Evolutionary conservation across 2,888 invertebrate genomes (phyloP), one percentile per base, ranked within the genome.

Genomic region (Troides helena): DNA sequence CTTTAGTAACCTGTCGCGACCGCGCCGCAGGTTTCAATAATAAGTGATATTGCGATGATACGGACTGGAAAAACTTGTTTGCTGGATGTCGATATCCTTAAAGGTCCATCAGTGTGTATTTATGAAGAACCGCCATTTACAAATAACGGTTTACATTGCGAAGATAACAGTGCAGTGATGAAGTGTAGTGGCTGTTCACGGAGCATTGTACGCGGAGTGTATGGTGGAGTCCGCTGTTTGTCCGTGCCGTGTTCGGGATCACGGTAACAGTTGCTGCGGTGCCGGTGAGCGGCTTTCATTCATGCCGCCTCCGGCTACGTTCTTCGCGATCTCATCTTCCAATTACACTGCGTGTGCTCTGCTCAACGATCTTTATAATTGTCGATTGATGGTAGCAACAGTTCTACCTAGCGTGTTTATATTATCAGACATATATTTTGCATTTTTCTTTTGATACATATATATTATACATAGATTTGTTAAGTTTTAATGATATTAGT

Each of bases 31-130:
- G 89, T 87, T 90, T 92, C 86, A 89, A 92, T 92, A 91, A 92
- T 90, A 92, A 90, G 89, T 92, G 91, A 92, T 92, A 92, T 90
- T 88, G 91, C 90, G 92, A 92, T 91, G 92, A 92, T 92, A 90
- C 89, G 83, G 86, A 92, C 92, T 92, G 91, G 92, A 92, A 92
- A 92, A 92, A 92, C 92, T 92, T 87, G 92, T 92, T 92, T 86
- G 85, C 84, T 84, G 86, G 88, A 89, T 90, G 90, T 90, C 91
- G 90, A 91, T 92, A 92, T 92, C 92, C 92, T 92, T 92, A 88
- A 82, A 88, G 84, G 85, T 84, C 81, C 81, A 83, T 81, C 79
- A 80, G 80, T 78, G 75, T 77, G 78, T 75, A 75, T 75, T 75
- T 78, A 75, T 75, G 75, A 74, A 69, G 72, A 69, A 70, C 74